Conservation (phyloP, 2,113 vertebrate species). For the Balaeniceps rex region DNA sequence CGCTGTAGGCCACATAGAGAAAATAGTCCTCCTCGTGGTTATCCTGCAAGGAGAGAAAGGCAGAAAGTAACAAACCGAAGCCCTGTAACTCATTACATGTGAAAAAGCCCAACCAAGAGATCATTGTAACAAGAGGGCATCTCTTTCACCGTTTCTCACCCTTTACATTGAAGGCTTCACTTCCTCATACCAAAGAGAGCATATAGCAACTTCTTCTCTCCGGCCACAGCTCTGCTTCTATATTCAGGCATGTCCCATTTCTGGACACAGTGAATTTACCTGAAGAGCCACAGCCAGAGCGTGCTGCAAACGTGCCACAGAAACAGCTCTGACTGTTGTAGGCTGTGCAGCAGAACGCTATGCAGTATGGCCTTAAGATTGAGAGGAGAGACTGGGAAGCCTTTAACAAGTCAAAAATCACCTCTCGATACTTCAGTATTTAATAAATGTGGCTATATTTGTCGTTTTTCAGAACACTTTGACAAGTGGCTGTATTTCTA, state of each 20-base stretch:
- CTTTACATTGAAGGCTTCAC: fast-evolving
- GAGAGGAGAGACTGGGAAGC: neutral
- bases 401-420: neutral
- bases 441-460: neutral
- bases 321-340: neutral
- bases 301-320: neutral
- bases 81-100: neutral
- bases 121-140: neutral
- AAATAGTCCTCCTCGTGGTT: slow-evolving; percentile 98
- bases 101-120: neutral
- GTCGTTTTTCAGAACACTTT: neutral
- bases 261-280: neutral
- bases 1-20: slow-evolving; percentile 98
- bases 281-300: neutral
- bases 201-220: neutral
- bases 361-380: neutral
- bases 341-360: neutral
- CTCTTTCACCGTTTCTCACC: neutral
- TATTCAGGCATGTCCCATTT: neutral
- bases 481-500: neutral
- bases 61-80: neutral
- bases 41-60: slow-evolving; percentile 76
- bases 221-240: neutral
- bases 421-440: neutral
- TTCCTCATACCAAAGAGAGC: neutral